Base-by-base conservation (phyloP, 1,140 invertebrate species). In the Homarus americanus region DNA sequence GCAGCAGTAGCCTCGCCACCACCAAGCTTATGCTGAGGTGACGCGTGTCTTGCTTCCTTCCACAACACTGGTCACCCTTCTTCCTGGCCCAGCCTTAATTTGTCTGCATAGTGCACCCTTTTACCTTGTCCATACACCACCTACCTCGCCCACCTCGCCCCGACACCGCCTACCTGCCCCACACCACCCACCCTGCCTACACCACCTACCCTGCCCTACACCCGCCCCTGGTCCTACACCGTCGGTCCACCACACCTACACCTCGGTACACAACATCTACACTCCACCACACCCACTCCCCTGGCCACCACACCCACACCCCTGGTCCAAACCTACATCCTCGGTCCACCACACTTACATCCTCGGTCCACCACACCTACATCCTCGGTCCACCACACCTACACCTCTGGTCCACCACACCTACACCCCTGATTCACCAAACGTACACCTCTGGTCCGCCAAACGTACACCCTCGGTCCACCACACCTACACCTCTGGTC, bases 1-100 rank as follows among this genome's bases (percentile, higher is more conserved):
- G 83, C 91, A 78, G 40, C 84, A 24, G 72, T 40, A 53, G 63
- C 83, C 49, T 49, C 78, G 40, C 76, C 82, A 66, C 34, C 80
- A 66, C 41, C 49, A 82, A n/a, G 32, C 79, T 63, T 36, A 41
- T 63, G 49, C 32, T 34, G 38, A 2, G 10, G 40, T 24, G n/a
- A 41, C 20, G 75, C 75, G 40, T 20, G 2, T 24, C 79, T n/a
- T 36, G 28, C 15, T 34, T 34, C n/a, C 24, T 32, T 32, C n/a
- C 32, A 24, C 36, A 53, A 79, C 76, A 49, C 41, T 69, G 15
- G 4, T 69, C 9, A 69, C 44, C 5, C 44, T 49, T 49, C 5
- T 49, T 15, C 44, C 44, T 49, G 12, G 5, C 44, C 44, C 44
- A 49, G 5, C 58, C 58, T 20, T 15, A 5, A 5, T 49, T 49